Base-by-base conservation (phyloP, 2,888 invertebrate genomes). In the Lasioglossum calceatum region DNA sequence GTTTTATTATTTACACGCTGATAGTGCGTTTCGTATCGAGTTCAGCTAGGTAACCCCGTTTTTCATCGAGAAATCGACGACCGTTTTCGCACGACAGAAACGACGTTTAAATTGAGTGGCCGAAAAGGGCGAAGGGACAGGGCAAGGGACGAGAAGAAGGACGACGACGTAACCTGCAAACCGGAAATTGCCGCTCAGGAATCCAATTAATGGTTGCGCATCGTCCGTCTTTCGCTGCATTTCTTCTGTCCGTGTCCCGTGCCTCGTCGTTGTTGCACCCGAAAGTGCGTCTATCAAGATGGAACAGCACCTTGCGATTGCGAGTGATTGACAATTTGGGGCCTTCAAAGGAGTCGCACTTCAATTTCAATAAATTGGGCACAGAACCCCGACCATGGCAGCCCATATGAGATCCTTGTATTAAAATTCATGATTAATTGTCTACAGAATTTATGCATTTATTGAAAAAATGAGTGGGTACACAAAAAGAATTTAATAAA, bases 131-230 rank as follows among this genome's bases (percentile, higher is more conserved):
- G 79, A 19, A 74, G 44, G 79, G 79, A 32, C 75, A 32, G 58
- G 72, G 74, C 64, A 61, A n/a, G 64, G 85, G 79, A 83, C 79
- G 75, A 27, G 81, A 78, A 81, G 80, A 83, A 84, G 27, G 42
- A n/a, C 50, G 32, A 64, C 64, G 64, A 64, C 44, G 83, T 64
- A 71, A 64, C 86, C 74, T 74, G 86, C 79, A 82, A 85, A 87
- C 79, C 90, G 88, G 91, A 91, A 92, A 92, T 93, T 92, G 91
- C 92, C 89, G 89, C 86, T 85, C 84, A 89, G 92, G 92, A 92
- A 93, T 93, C 91, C 92, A 92, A 93, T 93, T 93, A 93, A 92
- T 90, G 92, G 90, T 82, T 74, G 82, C 87, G 90, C 64, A 75
- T 64, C 89, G 83, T 70, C 74, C 89, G 89, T 86, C 87, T 90